Percentiles rank a stretch among this genome's conserved stretches.
phyloP scores from a whole-genome alignment of 1,140 invertebrate species.

The Drosophila bocki region DNA sequence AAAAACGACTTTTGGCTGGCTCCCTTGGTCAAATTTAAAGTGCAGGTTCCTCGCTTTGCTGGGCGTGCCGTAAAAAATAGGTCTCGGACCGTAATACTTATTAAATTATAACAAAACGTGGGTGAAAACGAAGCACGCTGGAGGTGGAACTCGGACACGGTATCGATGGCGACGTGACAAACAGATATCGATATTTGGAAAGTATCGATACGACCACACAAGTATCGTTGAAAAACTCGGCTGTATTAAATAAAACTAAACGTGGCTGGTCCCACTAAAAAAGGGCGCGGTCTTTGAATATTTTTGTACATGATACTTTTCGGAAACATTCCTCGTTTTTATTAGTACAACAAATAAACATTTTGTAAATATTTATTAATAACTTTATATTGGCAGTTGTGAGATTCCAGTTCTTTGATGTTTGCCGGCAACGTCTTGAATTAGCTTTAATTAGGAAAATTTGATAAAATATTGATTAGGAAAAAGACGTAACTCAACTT shows the following conservation, averaged over 20 bases:
- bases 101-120: conserved; percentile 49
- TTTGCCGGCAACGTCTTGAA: neutral
- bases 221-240: too few species aligned
- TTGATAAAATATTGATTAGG: neutral
- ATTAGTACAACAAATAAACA: too few species aligned
- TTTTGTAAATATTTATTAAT: neutral
- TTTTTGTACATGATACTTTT: too few species aligned
- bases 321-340: too few species aligned
- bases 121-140: conserved; percentile 1
- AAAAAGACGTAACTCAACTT: too few species aligned
- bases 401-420: neutral
- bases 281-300: neutral
- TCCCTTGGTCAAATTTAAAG: neutral
- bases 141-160: too few species aligned
- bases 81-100: conserved; percentile 36
- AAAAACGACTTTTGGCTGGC: neutral
- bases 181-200: too few species aligned
- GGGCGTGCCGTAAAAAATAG: conserved; percentile 9
- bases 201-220: too few species aligned
- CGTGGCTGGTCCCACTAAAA: neutral
- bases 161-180: too few species aligned
- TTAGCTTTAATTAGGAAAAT: neutral
- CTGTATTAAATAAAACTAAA: too few species aligned
- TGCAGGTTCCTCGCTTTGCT: neutral
- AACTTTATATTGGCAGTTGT: neutral